Evolutionary conservation across 2,888 invertebrate genomes (phyloP).

Genomic region (Operophtera brumata): DNA sequence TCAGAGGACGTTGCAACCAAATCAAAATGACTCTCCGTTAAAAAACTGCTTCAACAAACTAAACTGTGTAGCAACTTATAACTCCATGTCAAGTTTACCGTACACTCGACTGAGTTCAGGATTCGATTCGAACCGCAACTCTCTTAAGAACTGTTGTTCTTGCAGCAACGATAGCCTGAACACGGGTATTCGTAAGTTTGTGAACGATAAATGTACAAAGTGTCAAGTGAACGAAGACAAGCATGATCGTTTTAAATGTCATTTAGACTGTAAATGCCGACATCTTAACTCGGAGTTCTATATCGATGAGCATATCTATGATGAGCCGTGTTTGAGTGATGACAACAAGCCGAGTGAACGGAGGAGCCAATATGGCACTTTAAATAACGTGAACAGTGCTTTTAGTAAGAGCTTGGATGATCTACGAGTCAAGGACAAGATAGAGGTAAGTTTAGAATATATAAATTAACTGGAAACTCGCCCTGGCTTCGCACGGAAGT

Average conservation of each 20-base stretch:
- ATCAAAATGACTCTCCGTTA: slow-evolving; percentile 49
- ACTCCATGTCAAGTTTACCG: slow-evolving; percentile 63
- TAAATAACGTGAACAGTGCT: slow-evolving; percentile 45
- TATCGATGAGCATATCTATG: slow-evolving; percentile 81
- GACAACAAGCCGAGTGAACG: slow-evolving; percentile 23
- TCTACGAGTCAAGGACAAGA: slow-evolving; percentile 34
- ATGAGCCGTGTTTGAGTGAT: slow-evolving; percentile 75
- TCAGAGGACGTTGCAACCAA: slow-evolving; percentile 53
- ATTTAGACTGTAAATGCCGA: slow-evolving; percentile 63
- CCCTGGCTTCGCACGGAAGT: too few species aligned
- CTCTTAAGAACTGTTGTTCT: slow-evolving; percentile 41
- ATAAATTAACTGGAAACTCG: too few species aligned
- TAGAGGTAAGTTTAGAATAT: slow-evolving; percentile 47
- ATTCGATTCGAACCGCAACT: slow-evolving; percentile 39
- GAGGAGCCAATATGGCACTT: slow-evolving; percentile 52
- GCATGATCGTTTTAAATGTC: slow-evolving; percentile 62
- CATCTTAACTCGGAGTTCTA: slow-evolving; percentile 58
- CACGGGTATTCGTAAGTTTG: slow-evolving; percentile 37
- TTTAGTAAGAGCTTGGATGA: slow-evolving; percentile 62
- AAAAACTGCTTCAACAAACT: slow-evolving; percentile 68
- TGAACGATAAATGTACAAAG: slow-evolving; percentile 48
- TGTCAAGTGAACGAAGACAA: slow-evolving; percentile 55
- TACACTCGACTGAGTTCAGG: slow-evolving; percentile 59
- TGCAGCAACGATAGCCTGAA: slow-evolving; percentile 51
- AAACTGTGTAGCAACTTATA: slow-evolving; percentile 63